Evolutionary conservation across 2,797 vertebrate species (phyloP), one percentile per base, ranked within the genome.

Genomic region (Enteromius viviparus): DNA sequence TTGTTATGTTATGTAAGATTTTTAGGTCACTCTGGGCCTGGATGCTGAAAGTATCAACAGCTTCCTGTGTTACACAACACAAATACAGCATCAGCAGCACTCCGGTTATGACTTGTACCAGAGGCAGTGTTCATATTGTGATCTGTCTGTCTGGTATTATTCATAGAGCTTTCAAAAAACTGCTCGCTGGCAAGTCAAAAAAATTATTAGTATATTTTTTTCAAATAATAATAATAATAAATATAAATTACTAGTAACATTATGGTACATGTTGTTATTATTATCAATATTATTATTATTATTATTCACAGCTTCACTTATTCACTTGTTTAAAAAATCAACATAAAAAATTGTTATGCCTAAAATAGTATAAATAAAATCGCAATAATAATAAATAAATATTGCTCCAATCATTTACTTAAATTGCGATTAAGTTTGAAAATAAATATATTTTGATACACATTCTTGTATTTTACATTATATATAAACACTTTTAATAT

Each of bases 1-100:
- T 74, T 34, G 62, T 65, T 69, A 32, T 40, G 71, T 87, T 87
- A 82, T 42, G 81, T 87, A 89, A 89, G 62, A 68, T 62, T 84
- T 86, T 76, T 82, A 81, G 79, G 81, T 83, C 82, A 79, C 65
- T 82, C 47, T 32, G 74, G 62, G 55, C 23, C 74, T 80, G 77
- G 85, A 78, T 78, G 75, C 76, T 74, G 58, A 49, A 64, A 80
- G 37, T 65, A 81, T 78, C 60, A 80, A 69, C 71, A 80, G 84
- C 77, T 77, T 49, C 68, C 69, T 74, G 76, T 62, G 75, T 80
- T 81, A 82, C 76, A 69, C 74, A 84, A 85, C 74, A 69, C 78
- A 70, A 72, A 78, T 32, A 51, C 60, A 65, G 45, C 76, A 66
- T 49, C 70, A 42, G 86, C 42, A 55, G 34, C 65, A 49, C 62